These are phyloP conservation scores for Chiloscyllium plagiosum DNA, from an alignment of 2,113 vertebrate species.

Conservation along the genomic window DNA sequence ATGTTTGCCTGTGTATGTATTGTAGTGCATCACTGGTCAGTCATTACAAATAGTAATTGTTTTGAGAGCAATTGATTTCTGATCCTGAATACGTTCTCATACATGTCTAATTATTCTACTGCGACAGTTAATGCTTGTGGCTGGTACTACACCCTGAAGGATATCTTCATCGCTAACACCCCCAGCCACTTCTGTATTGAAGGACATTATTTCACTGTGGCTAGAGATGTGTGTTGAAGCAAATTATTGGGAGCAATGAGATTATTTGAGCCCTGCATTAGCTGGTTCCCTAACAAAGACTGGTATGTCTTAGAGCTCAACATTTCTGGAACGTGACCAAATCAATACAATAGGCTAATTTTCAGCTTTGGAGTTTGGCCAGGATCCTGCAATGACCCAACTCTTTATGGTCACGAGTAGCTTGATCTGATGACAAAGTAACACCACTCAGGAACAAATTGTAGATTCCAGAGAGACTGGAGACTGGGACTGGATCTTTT, in stretches of 20 bases:
- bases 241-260: not conserved
- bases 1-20: not conserved
- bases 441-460: not conserved
- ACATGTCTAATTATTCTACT: not conserved
- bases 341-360: not conserved
- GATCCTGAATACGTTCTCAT: not conserved
- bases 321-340: not conserved
- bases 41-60: too few relatives aligned
- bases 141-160: not conserved
- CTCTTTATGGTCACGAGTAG: not conserved
- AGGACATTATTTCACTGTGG: not conserved
- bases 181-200: not conserved
- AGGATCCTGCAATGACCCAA: not conserved
- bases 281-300: not conserved
- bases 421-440: not conserved
- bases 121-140: not conserved
- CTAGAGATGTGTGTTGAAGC: not conserved
- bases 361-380: not conserved
- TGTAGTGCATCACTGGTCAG: not conserved
- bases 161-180: not conserved
- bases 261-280: not conserved
- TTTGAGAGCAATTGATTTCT: not conserved
- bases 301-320: not conserved
- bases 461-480: not conserved
- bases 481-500: too few relatives aligned